Conservation (phyloP, 2,797 vertebrate genomes). For the Heterohyrax brucei region DNA sequence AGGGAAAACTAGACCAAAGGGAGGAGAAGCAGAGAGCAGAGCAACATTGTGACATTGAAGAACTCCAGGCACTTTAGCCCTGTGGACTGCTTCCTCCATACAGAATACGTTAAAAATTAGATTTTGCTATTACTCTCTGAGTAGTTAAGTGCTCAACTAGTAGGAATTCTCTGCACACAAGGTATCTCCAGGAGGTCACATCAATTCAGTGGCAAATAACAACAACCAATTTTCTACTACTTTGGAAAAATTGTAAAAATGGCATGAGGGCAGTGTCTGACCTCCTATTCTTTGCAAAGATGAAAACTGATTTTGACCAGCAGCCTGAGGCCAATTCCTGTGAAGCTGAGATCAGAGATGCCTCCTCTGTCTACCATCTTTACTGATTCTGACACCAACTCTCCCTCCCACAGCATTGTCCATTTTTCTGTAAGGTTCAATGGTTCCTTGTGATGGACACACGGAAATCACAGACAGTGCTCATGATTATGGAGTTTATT, state of each 20-base stretch:
- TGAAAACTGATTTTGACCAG: too few relatives aligned
- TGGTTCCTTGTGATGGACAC: too few relatives aligned
- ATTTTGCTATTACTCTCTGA: background rate
- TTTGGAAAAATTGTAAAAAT: background rate
- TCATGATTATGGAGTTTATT: too few relatives aligned
- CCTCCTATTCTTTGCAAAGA: too few relatives aligned
- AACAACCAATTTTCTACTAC: background rate
- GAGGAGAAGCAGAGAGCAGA: background rate
- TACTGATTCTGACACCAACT: too few relatives aligned
- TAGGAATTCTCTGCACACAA: background rate
- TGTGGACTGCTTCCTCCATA: background rate
- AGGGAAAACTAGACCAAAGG: background rate
- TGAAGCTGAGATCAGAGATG: too few relatives aligned
- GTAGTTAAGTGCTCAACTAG: background rate
- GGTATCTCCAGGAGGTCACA: background rate
- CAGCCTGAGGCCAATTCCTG: too few relatives aligned
- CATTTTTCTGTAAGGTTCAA: too few relatives aligned
- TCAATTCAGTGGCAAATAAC: background rate
- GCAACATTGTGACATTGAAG: background rate
- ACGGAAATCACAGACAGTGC: too few relatives aligned
- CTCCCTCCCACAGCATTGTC: too few relatives aligned
- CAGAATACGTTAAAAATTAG: conserved; percentile 25
- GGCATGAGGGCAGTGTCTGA: too few relatives aligned
- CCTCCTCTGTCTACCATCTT: too few relatives aligned
- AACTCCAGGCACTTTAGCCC: background rate